These are phyloP conservation scores for Abscondita cerata DNA, from an alignment of 2,888 invertebrate genomes.

Conservation along the genomic window DNA sequence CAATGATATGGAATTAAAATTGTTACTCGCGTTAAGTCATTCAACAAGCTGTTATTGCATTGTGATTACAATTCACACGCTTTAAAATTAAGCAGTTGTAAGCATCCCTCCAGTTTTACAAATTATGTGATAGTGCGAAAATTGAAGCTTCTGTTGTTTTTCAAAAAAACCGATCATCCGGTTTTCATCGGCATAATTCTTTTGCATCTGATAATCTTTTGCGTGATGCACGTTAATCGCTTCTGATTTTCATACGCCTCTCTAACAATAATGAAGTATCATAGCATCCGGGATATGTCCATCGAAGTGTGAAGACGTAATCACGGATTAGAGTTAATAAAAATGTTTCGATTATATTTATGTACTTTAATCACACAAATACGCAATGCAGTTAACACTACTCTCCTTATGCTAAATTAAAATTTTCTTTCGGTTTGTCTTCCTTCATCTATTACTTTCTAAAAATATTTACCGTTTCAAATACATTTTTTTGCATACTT, in stretches of 20 bases:
- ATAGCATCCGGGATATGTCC: constrained; percentile 52
- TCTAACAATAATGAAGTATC: constrained; percentile 48
- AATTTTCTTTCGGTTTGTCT: constrained; percentile 12
- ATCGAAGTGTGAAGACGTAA: constrained; percentile 51
- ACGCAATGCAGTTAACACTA: not conserved
- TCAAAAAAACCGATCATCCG: constrained; percentile 2
- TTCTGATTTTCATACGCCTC: constrained; percentile 47
- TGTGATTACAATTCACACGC: not conserved
- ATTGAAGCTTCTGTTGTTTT: constrained; percentile 3
- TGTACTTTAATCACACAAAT: constrained; percentile 12
- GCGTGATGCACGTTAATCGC: constrained; percentile 45
- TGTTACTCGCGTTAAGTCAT: constrained; percentile 6
- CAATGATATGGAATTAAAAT: constrained; percentile 4
- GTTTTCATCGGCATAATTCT: constrained; percentile 14
- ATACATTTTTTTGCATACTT: constrained; percentile 4
- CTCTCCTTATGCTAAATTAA: constrained; percentile 18
- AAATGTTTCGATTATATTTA: constrained; percentile 28
- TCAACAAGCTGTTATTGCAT: not conserved
- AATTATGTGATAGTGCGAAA: constrained; percentile 13
- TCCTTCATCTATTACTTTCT: constrained; percentile 5
- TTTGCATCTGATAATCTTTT: constrained; percentile 28
- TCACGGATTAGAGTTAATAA: constrained; percentile 21
- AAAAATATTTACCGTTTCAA: constrained; percentile 13
- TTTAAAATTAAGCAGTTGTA: constrained; percentile 13
- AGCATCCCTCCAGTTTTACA: not conserved